Conservation (phyloP, 2,113 vertebrate species). For the Quiscalus mexicanus region DNA sequence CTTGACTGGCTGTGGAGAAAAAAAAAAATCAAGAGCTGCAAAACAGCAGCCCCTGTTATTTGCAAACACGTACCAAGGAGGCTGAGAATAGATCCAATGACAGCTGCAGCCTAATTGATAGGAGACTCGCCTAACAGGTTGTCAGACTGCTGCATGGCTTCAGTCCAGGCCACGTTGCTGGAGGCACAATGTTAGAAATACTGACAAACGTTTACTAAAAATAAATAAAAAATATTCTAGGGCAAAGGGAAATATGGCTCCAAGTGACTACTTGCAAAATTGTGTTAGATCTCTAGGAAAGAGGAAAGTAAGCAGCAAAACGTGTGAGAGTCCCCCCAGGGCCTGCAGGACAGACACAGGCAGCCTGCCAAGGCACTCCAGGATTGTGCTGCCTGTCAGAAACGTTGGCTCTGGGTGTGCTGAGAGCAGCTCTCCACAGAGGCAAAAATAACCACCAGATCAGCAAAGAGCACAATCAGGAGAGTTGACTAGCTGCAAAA, state of each 20-base stretch:
- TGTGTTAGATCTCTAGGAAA: constrained; percentile 55
- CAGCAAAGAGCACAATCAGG: constrained; percentile 41
- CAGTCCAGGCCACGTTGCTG: constrained; percentile 62
- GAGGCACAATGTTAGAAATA: constrained; percentile 63
- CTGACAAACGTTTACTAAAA: constrained; percentile 63
- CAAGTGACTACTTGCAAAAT: constrained; percentile 38
- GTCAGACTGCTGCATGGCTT: constrained; percentile 63
- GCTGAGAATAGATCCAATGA: constrained; percentile 69
- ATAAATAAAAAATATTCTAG: constrained; percentile 62
- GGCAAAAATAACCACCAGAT: constrained; percentile 53
- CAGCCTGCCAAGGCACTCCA: constrained; percentile 65
- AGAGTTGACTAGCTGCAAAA: not conserved
- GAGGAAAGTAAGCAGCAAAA: not conserved
- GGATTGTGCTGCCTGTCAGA: constrained; percentile 60
- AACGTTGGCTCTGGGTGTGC: constrained; percentile 28
- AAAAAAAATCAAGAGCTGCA: constrained; percentile 13
- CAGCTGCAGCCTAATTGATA: constrained; percentile 74
- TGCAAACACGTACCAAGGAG: constrained; percentile 65
- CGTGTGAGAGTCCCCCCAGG: constrained; percentile 2
- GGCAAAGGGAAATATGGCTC: constrained; percentile 43
- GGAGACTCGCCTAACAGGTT: constrained; percentile 71
- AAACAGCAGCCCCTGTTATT: constrained; percentile 57
- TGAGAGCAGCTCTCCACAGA: constrained; percentile 31
- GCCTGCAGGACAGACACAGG: not conserved
- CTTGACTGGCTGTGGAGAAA: constrained; percentile 20